Base-by-base conservation (phyloP, 2,797 vertebrate species). In the Sternotherus odoratus region DNA sequence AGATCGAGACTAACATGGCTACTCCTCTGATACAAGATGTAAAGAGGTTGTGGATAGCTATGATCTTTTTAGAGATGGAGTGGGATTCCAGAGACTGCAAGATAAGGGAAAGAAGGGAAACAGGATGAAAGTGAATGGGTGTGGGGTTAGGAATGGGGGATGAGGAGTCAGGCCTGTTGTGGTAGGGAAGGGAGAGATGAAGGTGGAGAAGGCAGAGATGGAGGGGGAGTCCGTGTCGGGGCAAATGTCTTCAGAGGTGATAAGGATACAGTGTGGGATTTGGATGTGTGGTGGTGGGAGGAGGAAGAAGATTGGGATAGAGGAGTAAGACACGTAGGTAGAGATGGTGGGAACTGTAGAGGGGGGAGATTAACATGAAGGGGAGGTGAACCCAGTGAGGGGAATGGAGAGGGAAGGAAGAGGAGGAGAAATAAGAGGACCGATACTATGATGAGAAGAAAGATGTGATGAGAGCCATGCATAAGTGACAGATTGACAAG, bases 251-350 rank as follows among this genome's bases (percentile, higher is more conserved):
- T 33, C 60, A 63, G 15, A 63, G 16, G 33, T 17, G 6, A n/a
- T 16, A 30, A 63, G 8, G 33, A 63, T 63, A 4, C 4, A n/a
- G 28, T n/a, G 15, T 63, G 33, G 33, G 33, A 63, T n/a, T 63
- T 75, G 72, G 3, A 48, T 75, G 72, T 75, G n/a, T 75, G 72
- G 39, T 75, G 39, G 10, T 17, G n/a, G 33, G 60, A 63, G 33
- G 15, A 75, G 72, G 23, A 11, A 39, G 39, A 66, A 1, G 39
- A 16, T 21, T 30, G 77, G 12, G 6, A n/a, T 33, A 80, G 81
- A 66, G 33, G 74, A 3, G 4, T 57, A 85, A 92, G 5, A 2
- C 1, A 3, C 53, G 4, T 11, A 69, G 1, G 8, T 2, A 0
- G 10, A 88, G 56, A 30, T 0, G 69, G 5, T 3, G 21, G 5